phyloP scores from a whole-genome alignment of 2,888 invertebrate genomes.

The Tenthredo mesomela region DNA sequence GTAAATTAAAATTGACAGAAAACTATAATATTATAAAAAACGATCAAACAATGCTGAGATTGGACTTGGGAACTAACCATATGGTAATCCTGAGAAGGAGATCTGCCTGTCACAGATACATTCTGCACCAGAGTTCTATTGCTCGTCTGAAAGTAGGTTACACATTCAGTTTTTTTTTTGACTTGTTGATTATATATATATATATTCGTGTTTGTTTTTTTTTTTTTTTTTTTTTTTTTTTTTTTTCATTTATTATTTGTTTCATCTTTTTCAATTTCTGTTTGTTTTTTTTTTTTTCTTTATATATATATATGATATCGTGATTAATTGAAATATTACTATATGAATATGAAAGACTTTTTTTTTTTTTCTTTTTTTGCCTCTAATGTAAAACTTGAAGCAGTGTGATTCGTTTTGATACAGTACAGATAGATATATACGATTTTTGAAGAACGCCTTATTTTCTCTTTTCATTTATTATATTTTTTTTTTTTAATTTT shows the following conservation, averaged over 20 bases:
- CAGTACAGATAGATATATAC: background rate
- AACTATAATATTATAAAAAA: conserved; percentile 69
- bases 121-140: conserved; percentile 79
- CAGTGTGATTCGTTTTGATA: conserved; percentile 5
- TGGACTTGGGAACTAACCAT: conserved; percentile 78
- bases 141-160: conserved; percentile 79
- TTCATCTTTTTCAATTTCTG: conserved; percentile 11
- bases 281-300: conserved; percentile 50
- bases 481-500: background rate
- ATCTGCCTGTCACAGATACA: conserved; percentile 79
- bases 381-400: background rate
- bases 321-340: too few relatives aligned
- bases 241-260: too few relatives aligned
- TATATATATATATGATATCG: conserved; percentile 47
- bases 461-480: background rate
- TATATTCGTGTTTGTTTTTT: conserved; percentile 37
- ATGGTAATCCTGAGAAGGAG: conserved; percentile 78
- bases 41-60: conserved; percentile 78
- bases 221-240: conserved; percentile 49
- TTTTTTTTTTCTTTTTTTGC: background rate
- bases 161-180: conserved; percentile 72
- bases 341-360: background rate
- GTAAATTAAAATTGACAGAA: conserved; percentile 45
- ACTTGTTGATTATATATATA: conserved; percentile 46
- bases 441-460: background rate